Percentiles rank a stretch among this genome's conserved stretches.
Conservation (phyloP, 2,113 vertebrate species). For the Corvus cornix region DNA sequence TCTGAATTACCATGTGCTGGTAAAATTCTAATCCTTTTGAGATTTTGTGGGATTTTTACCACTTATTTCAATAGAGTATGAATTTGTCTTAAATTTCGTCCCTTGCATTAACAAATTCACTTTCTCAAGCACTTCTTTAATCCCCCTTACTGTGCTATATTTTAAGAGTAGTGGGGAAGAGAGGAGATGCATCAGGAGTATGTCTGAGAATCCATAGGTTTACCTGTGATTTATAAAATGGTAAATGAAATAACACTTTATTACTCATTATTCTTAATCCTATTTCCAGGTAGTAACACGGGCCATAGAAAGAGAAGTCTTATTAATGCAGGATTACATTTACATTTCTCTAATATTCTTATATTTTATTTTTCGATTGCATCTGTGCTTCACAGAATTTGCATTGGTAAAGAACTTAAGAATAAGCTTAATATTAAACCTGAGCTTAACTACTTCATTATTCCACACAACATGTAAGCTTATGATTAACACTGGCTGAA, state of each 20-base stretch:
- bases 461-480: not conserved
- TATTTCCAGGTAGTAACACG: not conserved
- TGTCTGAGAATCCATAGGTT: not conserved
- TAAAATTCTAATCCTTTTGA: not conserved
- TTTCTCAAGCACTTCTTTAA: not conserved
- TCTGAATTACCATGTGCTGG: not conserved
- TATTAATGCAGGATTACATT: not conserved
- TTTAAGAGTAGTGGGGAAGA: not conserved
- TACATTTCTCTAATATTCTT: not conserved
- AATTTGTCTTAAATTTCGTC: not conserved
- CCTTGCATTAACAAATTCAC: not conserved
- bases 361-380: not conserved
- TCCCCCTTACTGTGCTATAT: not conserved
- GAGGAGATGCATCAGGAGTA: not conserved
- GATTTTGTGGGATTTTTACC: not conserved
- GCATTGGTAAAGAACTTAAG: not conserved
- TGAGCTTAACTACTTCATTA: not conserved
- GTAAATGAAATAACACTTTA: not conserved
- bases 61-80: not conserved
- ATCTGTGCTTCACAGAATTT: not conserved
- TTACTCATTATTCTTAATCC: not conserved
- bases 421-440: not conserved
- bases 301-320: not conserved
- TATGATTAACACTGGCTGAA: not conserved
- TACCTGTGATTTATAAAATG: not conserved